phyloP scores from a whole-genome alignment of 2,888 invertebrate genomes.

The Phorcus lineatus region DNA sequence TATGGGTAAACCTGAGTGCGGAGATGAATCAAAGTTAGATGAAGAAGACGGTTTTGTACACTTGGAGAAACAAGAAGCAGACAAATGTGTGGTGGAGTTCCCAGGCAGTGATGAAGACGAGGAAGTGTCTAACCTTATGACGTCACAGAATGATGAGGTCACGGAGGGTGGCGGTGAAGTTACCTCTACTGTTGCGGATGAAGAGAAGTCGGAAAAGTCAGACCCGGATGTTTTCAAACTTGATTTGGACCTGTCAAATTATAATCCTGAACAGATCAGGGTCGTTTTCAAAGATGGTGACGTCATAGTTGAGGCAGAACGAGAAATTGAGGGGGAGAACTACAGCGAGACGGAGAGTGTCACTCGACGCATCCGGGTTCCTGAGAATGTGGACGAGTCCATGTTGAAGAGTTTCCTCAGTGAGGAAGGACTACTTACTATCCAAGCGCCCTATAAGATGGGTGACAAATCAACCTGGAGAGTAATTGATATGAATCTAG shows the following conservation, averaged over 20 bases:
- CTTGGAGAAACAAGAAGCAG: neutral
- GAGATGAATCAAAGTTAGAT: neutral
- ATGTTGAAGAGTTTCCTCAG: constrained; percentile 7
- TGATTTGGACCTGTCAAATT: neutral
- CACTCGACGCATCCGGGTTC: neutral
- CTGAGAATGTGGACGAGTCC: constrained; percentile 12
- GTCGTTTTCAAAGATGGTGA: neutral
- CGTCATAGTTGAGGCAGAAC: neutral
- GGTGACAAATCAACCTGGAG: too few relatives aligned
- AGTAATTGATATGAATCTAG: too few relatives aligned
- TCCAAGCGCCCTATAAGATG: neutral
- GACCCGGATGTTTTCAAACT: neutral
- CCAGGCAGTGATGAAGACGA: neutral
- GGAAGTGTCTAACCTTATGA: too few relatives aligned
- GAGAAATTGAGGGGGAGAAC: neutral
- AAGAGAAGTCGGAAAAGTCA: neutral
- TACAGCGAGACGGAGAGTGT: constrained; percentile 6
- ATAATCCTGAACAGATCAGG: constrained; percentile 7
- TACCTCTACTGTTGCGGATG: neutral
- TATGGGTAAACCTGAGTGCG: too few relatives aligned
- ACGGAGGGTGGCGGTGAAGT: neutral
- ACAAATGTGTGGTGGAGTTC: neutral
- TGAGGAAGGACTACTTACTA: neutral
- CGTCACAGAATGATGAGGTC: neutral
- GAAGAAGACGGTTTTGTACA: neutral